Evolutionary conservation across 2,888 invertebrate species (phyloP), one percentile per base, ranked within the genome.

Genomic region (Drosophila vallismaia): DNA sequence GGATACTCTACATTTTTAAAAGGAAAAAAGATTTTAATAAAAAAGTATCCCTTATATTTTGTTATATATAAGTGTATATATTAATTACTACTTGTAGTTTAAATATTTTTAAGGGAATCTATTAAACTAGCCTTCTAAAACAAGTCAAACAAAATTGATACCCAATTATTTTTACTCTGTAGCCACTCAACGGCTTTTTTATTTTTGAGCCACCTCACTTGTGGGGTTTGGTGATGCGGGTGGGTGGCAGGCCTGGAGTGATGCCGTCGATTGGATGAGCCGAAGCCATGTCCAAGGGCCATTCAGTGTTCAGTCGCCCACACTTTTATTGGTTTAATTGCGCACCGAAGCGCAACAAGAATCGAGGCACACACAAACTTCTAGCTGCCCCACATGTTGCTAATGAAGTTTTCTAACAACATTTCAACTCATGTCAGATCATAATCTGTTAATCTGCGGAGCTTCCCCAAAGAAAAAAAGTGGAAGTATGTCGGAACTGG

Each of bases 311-410:
- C 76, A 76, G 74, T 76, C 76, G 83, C 67, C 72, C 79, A 82
- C 75, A 74, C 71, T 86, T 81, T 81, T 84, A 84, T 88, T 80
- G 84, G 84, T 80, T 88, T 88, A 88, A 84, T 88, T 84, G 88
- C 71, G 67, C 85, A 84, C 49, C 84, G 84, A 74, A 68, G 77
- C 88, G 84, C 76, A 77, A 77, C 79, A 71, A 73, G 73, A 79
- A 53, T 53, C 68, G 64, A 68, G 2, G 26, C 68, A 50, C 74
- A 64, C 71, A 74, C 48, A 45, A 14, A 42, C 45, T 44, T 26
- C n/a, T 60, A 76, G 59, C 74, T 55, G 57, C 78, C 68, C 66
- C 74, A 74, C 88, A 88, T 79, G 84, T 79, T 79, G 88, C 84
- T 84, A 84, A 84, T 84, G 86, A 88, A 88, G 88, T 79, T 83